These are phyloP conservation scores for Coturnix japonica DNA, from an alignment of 2,113 vertebrate genomes.

Conservation along the genomic window DNA sequence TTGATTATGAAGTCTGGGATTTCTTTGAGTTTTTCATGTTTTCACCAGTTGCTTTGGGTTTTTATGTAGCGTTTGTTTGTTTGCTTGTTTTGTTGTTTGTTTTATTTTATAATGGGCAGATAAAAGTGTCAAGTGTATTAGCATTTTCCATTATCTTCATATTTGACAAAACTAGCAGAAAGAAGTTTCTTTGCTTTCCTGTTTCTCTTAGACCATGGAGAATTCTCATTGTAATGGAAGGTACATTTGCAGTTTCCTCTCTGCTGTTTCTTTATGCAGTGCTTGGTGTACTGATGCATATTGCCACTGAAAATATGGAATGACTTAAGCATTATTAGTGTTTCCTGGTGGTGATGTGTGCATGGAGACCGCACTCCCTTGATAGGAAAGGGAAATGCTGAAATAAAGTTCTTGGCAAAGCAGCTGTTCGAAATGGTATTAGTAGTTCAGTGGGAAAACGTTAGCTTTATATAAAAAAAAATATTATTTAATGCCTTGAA, in stretches of 20 bases:
- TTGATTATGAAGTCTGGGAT: not conserved
- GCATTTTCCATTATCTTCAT: not conserved
- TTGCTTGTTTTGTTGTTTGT: not conserved
- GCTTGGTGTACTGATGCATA: not conserved
- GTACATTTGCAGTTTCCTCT: not conserved
- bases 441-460: not conserved
- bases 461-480: not conserved
- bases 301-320: not conserved
- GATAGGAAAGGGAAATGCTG: not conserved
- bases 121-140: not conserved
- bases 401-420: not conserved
- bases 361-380: not conserved
- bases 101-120: not conserved
- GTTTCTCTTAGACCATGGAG: not conserved
- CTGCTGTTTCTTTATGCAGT: no score
- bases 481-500: not conserved
- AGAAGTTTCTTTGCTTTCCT: not conserved
- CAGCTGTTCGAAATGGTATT: not conserved
- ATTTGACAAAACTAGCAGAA: not conserved
- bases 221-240: not conserved
- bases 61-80: not conserved
- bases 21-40: not conserved
- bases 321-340: not conserved
- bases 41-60: not conserved
- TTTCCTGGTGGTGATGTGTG: not conserved